Conservation (phyloP, 1,140 invertebrate genomes). For the Apocrypta bakeri region DNA sequence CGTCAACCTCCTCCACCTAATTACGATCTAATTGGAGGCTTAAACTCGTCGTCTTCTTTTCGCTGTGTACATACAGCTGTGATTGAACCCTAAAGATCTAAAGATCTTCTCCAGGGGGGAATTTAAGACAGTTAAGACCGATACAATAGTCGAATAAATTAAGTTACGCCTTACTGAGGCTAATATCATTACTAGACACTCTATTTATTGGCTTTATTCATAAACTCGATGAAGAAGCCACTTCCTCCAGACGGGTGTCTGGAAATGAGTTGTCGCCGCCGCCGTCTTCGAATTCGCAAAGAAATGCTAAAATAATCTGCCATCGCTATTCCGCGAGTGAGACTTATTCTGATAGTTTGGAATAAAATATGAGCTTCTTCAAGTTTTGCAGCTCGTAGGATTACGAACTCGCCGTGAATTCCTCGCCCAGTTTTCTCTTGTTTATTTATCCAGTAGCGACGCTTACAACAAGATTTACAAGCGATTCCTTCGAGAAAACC, state of each 20-base stretch:
- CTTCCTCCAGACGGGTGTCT: no score
- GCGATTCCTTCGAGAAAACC: not conserved
- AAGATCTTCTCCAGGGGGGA: not conserved
- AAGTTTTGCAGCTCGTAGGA: no score
- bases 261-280: not conserved
- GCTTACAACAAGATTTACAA: not conserved
- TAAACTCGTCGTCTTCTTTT: not conserved
- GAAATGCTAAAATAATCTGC: not conserved
- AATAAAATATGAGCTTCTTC: not conserved
- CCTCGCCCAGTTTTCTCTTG: not conserved
- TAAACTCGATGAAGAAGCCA: slow-evolving; percentile 24
- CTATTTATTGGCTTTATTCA: slow-evolving; percentile 49
- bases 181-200: slow-evolving; percentile 38
- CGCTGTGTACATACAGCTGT: not conserved
- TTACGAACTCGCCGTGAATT: no score
- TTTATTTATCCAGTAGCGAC: not conserved
- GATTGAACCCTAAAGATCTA: slow-evolving; percentile 27
- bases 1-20: slow-evolving; percentile 28
- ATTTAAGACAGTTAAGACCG: slow-evolving; percentile 44
- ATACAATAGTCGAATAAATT: slow-evolving; percentile 44
- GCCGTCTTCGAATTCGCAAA: not conserved
- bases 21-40: slow-evolving; percentile 42
- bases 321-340: not conserved
- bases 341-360: not conserved
- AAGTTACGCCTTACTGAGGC: slow-evolving; percentile 26